A percentile compares a stretch with the other conserved stretches of the same genome.
Conservation (phyloP, 2,113 vertebrate species). For the Garra rufa region DNA sequence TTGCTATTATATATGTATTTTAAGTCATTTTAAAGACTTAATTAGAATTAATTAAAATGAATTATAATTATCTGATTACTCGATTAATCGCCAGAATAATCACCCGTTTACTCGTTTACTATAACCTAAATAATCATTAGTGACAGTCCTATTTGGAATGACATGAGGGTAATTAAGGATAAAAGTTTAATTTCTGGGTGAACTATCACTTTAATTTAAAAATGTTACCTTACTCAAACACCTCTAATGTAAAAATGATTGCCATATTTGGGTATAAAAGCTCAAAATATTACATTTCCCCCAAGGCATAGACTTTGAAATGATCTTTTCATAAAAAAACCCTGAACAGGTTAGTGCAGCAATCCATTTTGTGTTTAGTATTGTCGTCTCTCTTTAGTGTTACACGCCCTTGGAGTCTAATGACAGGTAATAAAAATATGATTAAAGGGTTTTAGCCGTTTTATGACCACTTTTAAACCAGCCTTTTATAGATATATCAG, state of each 20-base stretch:
- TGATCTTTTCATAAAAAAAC: background rate
- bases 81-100: no score
- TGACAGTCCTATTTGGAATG: no score
- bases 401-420: background rate
- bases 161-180: no score
- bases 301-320: background rate
- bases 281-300: background rate
- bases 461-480: background rate
- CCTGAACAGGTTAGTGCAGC: background rate
- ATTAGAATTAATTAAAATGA: no score
- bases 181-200: no score
- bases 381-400: background rate
- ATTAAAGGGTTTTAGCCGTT: background rate
- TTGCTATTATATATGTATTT: no score
- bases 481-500: background rate
- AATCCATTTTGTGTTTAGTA: background rate
- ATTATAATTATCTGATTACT: no score
- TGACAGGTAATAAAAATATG: background rate
- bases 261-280: background rate
- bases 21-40: no score
- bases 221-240: background rate
- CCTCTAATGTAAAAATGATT: background rate
- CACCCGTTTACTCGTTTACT: no score
- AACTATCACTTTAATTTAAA: no score
- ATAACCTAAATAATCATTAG: no score